phyloP scores from a whole-genome alignment of 1,140 invertebrate genomes.

The Calliopsis andreniformis region DNA sequence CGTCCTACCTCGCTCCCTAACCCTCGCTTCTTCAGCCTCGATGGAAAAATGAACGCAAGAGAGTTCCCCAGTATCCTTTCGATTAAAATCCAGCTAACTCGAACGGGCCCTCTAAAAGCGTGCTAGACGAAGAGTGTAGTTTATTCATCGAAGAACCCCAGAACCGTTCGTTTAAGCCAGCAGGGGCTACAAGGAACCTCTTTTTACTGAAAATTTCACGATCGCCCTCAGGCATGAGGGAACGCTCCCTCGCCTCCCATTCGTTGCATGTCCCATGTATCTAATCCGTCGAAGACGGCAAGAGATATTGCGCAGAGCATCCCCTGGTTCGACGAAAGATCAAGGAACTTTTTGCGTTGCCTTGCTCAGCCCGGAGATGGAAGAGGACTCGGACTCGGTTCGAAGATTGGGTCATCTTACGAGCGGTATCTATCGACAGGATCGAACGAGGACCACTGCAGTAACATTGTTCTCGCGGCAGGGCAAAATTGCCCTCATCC shows the following conservation, averaged over 20 bases:
- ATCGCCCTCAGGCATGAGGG: background rate
- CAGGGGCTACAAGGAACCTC: too few species aligned
- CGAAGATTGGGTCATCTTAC: slow-evolving; percentile 29
- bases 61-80: background rate
- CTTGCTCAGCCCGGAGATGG: background rate
- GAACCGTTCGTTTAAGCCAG: too few species aligned
- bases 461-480: slow-evolving; percentile 34
- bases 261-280: too few species aligned
- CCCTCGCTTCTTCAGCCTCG: too few species aligned
- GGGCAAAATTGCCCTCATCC: slow-evolving; percentile 20
- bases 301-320: background rate
- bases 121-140: too few species aligned
- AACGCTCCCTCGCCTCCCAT: too few species aligned
- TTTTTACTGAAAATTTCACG: background rate
- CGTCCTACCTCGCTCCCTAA: background rate
- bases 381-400: slow-evolving; percentile 12
- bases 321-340: slow-evolving; percentile 4
- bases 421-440: slow-evolving; percentile 17
- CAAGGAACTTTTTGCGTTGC: slow-evolving; percentile 19
- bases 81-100: background rate
- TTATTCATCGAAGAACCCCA: too few species aligned
- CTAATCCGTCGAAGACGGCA: too few species aligned
- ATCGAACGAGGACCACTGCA: background rate
- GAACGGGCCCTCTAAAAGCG: background rate
- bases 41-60: background rate